These are phyloP conservation scores for Aphelenchoides fujianensis DNA, from an alignment of 1,140 invertebrate species.

Conservation along the genomic window DNA sequence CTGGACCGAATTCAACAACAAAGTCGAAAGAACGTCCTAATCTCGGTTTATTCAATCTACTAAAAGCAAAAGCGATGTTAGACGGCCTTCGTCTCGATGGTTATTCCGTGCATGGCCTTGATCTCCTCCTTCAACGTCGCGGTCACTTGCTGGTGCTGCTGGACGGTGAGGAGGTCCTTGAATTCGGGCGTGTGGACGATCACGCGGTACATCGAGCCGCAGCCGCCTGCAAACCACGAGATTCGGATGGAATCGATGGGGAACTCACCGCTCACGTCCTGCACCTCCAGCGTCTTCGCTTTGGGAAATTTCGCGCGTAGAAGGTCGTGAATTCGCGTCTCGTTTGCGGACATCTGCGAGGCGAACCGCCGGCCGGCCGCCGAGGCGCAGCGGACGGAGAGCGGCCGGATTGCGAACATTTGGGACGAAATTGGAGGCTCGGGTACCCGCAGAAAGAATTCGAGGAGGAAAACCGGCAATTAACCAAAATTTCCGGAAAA, in stretches of 20 bases:
- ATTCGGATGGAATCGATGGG: constrained; percentile 8
- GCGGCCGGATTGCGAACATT: not conserved
- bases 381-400: too few species aligned
- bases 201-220: constrained; percentile 45
- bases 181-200: constrained; percentile 42
- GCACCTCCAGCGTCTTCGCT: not conserved
- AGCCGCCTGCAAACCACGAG: constrained; percentile 40
- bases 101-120: constrained; percentile 41
- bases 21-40: too few species aligned
- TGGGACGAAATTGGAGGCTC: not conserved
- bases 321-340: constrained; percentile 11
- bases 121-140: constrained; percentile 37
- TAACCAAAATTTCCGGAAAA: not conserved
- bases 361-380: not conserved
- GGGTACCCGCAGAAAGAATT: not conserved
- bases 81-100: constrained; percentile 40
- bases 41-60: constrained; percentile 14
- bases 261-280: not conserved
- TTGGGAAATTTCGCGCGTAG: constrained; percentile 22
- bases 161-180: constrained; percentile 26
- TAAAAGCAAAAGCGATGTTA: not conserved
- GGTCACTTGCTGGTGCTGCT: constrained; percentile 44
- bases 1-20: too few species aligned
- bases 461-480: not conserved
- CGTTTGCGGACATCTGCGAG: not conserved